Base-by-base conservation (phyloP, 1,140 invertebrate species). In the Phthorimaea operculella region DNA sequence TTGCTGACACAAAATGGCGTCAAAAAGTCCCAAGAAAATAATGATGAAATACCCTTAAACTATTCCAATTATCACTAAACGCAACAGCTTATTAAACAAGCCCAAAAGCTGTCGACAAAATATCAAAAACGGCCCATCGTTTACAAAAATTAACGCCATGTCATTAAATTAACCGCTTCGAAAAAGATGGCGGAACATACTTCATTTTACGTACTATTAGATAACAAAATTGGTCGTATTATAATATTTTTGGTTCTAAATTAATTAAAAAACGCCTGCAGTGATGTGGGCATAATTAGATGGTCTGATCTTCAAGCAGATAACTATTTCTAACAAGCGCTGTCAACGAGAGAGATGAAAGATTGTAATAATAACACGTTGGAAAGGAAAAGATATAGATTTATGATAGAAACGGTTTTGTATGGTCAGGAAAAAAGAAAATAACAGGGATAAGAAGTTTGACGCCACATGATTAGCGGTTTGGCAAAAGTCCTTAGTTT, bases 241-340 rank as follows among this genome's bases (percentile, higher is more conserved):
- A 79, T 81, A 79, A 82, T 84, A 82, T 75, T 84, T 81, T 79
- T 76, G 73, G 73, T 70, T 73, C 73, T 83, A 81, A 84, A 84
- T 84, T 84, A 84, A 84, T 83, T 84, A 84, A 76, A 28, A 80
- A 79, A 76, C 76, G 73, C 64, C 64, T 64, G 68, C 58, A 76
- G 68, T 82, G 79, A 84, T 84, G 78, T 81, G 79, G 81, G 78
- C 83, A 79, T 81, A 84, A 84, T 84, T 84, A 84, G 78, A 74
- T 69, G 71, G 76, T 77, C 80, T 74, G 78, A 81, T 81, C 78
- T 74, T 61, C 62, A 74, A 75, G 70, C 61, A 67, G 79, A 82
- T 82, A 82, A 71, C n/a, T n/a, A n/a, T n/a, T 76, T 74, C 64
- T 64, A 64, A 69, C 67, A 70, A 70, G 68, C 59, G 65, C 71